Evolutionary conservation across 35 echinoderm and acorn worm genomes (phyloP).

Genomic region (Ophioderma brevispina): DNA sequence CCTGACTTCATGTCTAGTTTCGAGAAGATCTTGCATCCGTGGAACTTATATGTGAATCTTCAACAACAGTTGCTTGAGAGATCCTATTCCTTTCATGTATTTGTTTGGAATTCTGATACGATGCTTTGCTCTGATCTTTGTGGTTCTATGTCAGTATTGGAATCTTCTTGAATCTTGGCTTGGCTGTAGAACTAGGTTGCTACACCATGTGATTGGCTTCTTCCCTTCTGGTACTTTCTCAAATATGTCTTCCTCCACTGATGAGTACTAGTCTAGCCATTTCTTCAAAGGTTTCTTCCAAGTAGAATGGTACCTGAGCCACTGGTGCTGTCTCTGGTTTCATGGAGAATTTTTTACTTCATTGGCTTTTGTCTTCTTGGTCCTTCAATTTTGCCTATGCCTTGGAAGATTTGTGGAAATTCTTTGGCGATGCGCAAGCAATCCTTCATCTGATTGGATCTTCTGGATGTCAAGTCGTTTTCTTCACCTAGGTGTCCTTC

Average conservation of each 20-base stretch:
- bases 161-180: conserved; percentile 37
- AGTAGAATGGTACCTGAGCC: conserved; percentile 47
- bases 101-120: conserved; percentile 57
- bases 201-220: conserved; percentile 69
- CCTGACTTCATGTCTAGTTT: conserved; percentile 68
- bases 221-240: conserved; percentile 45
- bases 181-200: conserved; percentile 55
- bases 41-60: conserved; percentile 74
- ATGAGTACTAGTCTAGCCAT: conserved; percentile 56
- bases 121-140: conserved; percentile 69
- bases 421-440: background rate
- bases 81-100: conserved; percentile 62
- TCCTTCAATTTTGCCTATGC: conserved; percentile 35
- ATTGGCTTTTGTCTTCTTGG: conserved; percentile 30
- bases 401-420: conserved; percentile 3
- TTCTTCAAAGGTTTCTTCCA: conserved; percentile 72
- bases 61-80: conserved; percentile 43
- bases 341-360: conserved; percentile 48
- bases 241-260: no score
- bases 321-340: conserved; percentile 47
- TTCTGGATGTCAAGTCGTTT: conserved; percentile 23
- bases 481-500: conserved; percentile 27
- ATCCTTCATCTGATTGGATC: background rate
- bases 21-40: conserved; percentile 52
- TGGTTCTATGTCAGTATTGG: conserved; percentile 43